Evolutionary conservation across 2,797 vertebrate genomes (phyloP).

Genomic region (Brachyrhaphis roseni): DNA sequence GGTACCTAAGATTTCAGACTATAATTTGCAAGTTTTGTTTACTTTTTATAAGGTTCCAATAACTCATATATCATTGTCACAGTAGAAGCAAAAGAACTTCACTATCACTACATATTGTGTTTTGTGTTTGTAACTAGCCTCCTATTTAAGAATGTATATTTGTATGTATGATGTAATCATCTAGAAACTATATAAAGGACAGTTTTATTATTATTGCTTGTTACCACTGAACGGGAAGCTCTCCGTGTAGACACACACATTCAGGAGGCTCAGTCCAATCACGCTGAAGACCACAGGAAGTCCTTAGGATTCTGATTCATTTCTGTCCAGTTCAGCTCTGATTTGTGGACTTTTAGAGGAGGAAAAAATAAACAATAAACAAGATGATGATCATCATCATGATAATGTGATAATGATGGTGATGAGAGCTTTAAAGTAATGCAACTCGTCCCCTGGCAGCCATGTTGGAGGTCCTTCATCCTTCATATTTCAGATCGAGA

Average conservation of each 20-base stretch:
- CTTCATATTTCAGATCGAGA: neutral
- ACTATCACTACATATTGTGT: constrained; percentile 74
- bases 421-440: constrained; percentile 31
- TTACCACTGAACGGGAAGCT: constrained; percentile 10
- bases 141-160: constrained; percentile 82
- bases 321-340: constrained; percentile 22
- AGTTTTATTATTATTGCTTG: constrained; percentile 64
- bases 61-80: constrained; percentile 70
- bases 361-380: constrained; percentile 15
- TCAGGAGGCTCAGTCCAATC: constrained; percentile 28
- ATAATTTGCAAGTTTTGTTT: constrained; percentile 76
- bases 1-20: constrained; percentile 67
- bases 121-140: constrained; percentile 78
- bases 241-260: constrained; percentile 21
- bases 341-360: constrained; percentile 33
- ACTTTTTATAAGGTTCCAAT: constrained; percentile 78
- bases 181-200: constrained; percentile 75
- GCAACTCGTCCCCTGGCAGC: constrained; percentile 32
- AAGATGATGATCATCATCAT: neutral
- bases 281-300: constrained; percentile 7
- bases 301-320: neutral
- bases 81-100: constrained; percentile 69
- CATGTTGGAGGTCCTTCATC: constrained; percentile 44
- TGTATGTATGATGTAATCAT: constrained; percentile 78
- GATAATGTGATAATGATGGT: neutral